Base-by-base conservation (phyloP, 2,888 invertebrate genomes). In the Ceramica pisi region DNA sequence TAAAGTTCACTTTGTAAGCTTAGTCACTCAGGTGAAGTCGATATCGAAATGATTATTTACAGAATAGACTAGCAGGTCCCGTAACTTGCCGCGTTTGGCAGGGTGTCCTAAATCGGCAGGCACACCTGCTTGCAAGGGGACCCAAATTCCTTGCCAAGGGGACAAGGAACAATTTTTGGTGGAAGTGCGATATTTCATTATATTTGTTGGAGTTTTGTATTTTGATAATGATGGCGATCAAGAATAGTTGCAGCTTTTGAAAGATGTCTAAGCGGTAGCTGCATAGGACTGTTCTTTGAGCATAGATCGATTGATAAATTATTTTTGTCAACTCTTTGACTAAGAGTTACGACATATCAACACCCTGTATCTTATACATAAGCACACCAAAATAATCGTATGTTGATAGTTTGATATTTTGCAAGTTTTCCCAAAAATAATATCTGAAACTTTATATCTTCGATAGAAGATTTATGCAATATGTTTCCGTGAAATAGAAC, bases 81-180 rank as follows among this genome's bases (percentile, higher is more conserved):
- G 88, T 90, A 89, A 89, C 89, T 91, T 88, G 89, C 88, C 83
- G 84, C 86, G 84, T 88, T 88, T 88, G 88, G 88, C 88, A 88
- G 88, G 86, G 87, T 83, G 81, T 85, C 86, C 82, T 85, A 81
- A 90, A 90, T 91, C 88, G 91, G 91, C 86, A 87, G 79, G 76
- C 82, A 89, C 93, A 94, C 94, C 93, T 93, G 93, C 92, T 90
- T 81, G 71, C 66, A 71, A 80, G 86, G 86, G 89, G 91, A 87
- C 87, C 87, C 80, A 82, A 88, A 90, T 89, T 89, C 86, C 84
- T 88, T 81, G 72, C 75, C 77, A 84, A 84, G 88, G 87, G 83
- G 78, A 85, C 81, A 79, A 78, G 87, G 83, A 78, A 85, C 81
- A 79, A 78, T 85, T 76, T 73, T 73, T 62, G 68, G 59, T 75